Percentiles rank a stretch among this genome's conserved stretches.
These are phyloP conservation scores for Coptodon rendalli DNA, from an alignment of 2,113 vertebrate genomes.

Conservation along the genomic window DNA sequence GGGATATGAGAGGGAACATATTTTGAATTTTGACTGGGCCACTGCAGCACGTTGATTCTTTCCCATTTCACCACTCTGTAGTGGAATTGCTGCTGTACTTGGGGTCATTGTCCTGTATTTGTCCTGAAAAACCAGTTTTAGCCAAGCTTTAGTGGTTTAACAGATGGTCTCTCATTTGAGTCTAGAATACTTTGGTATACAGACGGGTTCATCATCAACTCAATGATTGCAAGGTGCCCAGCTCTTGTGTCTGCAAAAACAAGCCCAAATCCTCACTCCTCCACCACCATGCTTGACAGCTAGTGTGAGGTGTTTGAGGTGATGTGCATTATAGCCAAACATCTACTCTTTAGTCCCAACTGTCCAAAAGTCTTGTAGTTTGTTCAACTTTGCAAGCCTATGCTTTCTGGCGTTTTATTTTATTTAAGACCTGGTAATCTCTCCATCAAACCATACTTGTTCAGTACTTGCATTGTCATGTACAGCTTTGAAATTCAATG, in stretches of 20 bases:
- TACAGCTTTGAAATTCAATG: not conserved
- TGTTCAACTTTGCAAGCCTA: not conserved
- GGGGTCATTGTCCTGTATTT: accelerated
- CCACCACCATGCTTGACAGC: not conserved
- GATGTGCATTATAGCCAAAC: not conserved
- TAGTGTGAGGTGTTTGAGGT: not conserved
- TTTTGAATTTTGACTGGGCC: not conserved
- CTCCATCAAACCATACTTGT: not conserved
- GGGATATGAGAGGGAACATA: not conserved
- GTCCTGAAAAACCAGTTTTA: not conserved
- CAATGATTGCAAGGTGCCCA: accelerated
- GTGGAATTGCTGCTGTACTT: not conserved
- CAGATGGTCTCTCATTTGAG: not conserved
- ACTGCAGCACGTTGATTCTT: not conserved
- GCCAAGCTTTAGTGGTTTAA: not conserved
- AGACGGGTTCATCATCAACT: not conserved
- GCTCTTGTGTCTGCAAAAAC: not conserved
- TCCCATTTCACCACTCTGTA: not conserved
- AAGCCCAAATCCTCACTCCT: not conserved
- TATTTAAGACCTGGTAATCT: accelerated
- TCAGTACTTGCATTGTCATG: accelerated
- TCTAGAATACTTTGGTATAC: not conserved
- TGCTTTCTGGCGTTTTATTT: accelerated
- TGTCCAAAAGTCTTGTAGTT: not conserved
- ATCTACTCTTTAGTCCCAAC: not conserved